Evolutionary conservation across 2,113 vertebrate genomes (phyloP), one percentile per base, ranked within the genome.

Genomic region (Percopsis transmontana): DNA sequence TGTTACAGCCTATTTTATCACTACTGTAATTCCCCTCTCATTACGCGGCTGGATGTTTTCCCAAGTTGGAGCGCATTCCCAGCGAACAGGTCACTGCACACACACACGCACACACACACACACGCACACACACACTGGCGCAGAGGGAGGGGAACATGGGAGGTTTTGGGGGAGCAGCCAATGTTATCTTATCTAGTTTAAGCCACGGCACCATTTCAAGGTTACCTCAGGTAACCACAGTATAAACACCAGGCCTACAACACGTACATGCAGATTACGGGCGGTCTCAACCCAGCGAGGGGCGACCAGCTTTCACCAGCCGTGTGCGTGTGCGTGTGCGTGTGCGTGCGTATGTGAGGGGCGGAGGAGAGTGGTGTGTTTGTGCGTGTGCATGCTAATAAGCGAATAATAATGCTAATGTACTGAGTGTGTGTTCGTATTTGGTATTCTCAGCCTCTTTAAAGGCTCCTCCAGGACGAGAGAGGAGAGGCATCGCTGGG

Each of bases 121-220:
- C 15, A 39, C 15, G 16, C 54, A 57, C 14, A 9, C 33, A 23
- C 5, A 38, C 12, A 21, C n/a, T 15, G 0, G 23, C 13, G 9
- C n/a, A 14, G 19, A 16, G 5, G 13, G 14, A 15, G 13, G 21
- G 8, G 53, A 57, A 66, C 14, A 27, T 41, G 21, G 3, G 58
- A 48, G 12, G 19, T 56, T 60, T 56, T 23, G 61, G n/a, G 53
- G 40, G 76, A 50, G 70, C 48, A 55, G 41, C 20, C 16, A 56
- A 24, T 63, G 68, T 81, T 84, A 86, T 81, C 72, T 87, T 82
- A 86, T 86, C 79, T 72, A 0, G 50, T 21, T 42, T 12, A 57
- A 76, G 48, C 73, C 63, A 57, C 39, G 44, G 56, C 70, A 62
- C 62, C 67, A 47, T 58, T 23, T 23, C 53, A 20, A 45, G 72